phyloP scores from a whole-genome alignment of 2,797 vertebrate genomes.

The Odontamblyopus rebecca region DNA sequence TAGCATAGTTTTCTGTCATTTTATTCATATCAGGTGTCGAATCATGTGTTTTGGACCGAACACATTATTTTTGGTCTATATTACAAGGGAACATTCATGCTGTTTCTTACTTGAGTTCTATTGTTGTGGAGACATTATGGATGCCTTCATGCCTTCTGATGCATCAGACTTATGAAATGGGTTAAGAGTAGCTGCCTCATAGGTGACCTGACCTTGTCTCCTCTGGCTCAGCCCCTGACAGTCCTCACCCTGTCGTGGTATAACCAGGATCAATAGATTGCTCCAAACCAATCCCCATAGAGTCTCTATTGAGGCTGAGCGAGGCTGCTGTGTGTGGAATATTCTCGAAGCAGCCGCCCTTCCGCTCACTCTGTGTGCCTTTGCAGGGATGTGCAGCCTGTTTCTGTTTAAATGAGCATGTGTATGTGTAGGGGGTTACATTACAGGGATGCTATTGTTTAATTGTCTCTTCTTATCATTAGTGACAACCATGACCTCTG shows the following conservation, averaged over 20 bases:
- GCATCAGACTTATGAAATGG: conserved; percentile 63
- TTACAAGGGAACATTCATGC: neutral
- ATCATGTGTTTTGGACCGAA: conserved; percentile 18
- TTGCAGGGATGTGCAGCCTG: conserved; percentile 37
- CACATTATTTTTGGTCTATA: neutral
- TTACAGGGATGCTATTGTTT: conserved; percentile 68
- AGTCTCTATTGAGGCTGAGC: conserved; percentile 29
- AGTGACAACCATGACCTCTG: conserved; percentile 73
- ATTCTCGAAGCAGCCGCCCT: conserved; percentile 53
- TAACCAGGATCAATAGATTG: conserved; percentile 56
- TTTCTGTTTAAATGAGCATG: conserved; percentile 28
- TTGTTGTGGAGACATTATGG: conserved; percentile 48
- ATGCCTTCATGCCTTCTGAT: conserved; percentile 41
- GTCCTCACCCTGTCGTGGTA: conserved; percentile 49
- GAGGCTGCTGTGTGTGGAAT: conserved; percentile 48
- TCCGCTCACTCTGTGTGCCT: conserved; percentile 28
- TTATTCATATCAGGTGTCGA: conserved; percentile 16
- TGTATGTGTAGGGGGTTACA: conserved; percentile 43
- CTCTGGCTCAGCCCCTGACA: conserved; percentile 59
- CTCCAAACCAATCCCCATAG: conserved; percentile 51
- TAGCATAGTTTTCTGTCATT: neutral
- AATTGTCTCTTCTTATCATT: conserved; percentile 73
- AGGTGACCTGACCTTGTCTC: conserved; percentile 75
- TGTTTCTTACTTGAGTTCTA: neutral
- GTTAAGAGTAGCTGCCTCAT: conserved; percentile 56